Conservation (phyloP, 2,888 invertebrate species). For the Lasioglossum leucozonium region DNA sequence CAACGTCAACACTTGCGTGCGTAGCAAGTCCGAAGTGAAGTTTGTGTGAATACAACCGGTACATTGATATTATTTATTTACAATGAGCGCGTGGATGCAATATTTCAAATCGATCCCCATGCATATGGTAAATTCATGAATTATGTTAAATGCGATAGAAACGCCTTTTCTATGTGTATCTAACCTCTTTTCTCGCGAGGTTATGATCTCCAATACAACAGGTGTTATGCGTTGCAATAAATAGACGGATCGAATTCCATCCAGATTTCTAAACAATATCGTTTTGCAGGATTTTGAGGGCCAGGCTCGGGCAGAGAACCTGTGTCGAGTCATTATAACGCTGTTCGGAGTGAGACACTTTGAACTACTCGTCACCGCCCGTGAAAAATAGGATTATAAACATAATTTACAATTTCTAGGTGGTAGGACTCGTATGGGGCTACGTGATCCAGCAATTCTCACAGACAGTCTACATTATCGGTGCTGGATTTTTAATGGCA, state of each 20-base stretch:
- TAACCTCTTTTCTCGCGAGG: slow-evolving; percentile 32
- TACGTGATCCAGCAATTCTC: slow-evolving; percentile 98
- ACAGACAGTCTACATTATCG: slow-evolving; percentile 96
- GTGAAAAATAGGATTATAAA: neutral
- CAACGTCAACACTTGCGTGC: slow-evolving; percentile 20
- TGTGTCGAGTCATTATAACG: slow-evolving; percentile 95
- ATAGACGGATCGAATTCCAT: neutral
- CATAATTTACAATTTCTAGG: slow-evolving; percentile 79
- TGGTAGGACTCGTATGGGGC: slow-evolving; percentile 96
- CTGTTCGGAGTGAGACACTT: slow-evolving; percentile 90
- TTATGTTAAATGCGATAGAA: neutral
- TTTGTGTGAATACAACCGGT: slow-evolving; percentile 16
- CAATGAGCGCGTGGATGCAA: slow-evolving; percentile 77
- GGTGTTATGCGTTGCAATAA: slow-evolving; percentile 2
- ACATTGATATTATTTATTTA: slow-evolving; percentile 55
- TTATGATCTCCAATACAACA: slow-evolving; percentile 55
- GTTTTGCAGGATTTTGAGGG: slow-evolving; percentile 92
- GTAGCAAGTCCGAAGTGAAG: slow-evolving; percentile 14
- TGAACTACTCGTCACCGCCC: neutral
- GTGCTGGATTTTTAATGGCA: slow-evolving; percentile 95
- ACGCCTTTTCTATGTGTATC: neutral
- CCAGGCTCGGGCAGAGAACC: slow-evolving; percentile 94
- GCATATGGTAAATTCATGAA: slow-evolving; percentile 77
- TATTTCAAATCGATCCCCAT: slow-evolving; percentile 80
- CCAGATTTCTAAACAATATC: neutral